A percentile compares a stretch with the other conserved stretches of the same genome.
Conservation (phyloP, 2,888 invertebrate genomes). For the Elgonia sp. region DNA sequence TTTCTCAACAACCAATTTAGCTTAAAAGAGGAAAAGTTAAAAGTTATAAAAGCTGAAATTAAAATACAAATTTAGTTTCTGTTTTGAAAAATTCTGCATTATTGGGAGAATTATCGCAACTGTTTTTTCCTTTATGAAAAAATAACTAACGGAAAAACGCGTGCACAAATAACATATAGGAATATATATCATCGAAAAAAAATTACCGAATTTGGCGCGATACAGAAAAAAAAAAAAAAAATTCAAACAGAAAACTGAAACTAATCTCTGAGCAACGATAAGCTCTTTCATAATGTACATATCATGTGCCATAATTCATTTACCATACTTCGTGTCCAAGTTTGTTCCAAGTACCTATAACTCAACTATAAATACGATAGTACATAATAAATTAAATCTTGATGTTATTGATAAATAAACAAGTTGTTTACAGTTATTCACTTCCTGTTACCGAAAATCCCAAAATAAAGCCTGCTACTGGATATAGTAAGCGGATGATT, state of each 20-base stretch:
- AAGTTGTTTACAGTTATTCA: slow-evolving; percentile 75
- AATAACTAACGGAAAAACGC: slow-evolving; percentile 36
- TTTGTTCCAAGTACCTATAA: slow-evolving; percentile 86
- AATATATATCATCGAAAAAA: slow-evolving; percentile 42
- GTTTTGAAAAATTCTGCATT: slow-evolving; percentile 34
- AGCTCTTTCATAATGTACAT: slow-evolving; percentile 85
- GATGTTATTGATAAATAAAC: slow-evolving; percentile 86
- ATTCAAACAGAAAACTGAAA: slow-evolving; percentile 48
- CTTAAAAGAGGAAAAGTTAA: no score
- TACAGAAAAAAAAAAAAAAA: slow-evolving; percentile 74
- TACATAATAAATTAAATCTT: slow-evolving; percentile 87
- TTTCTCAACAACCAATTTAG: background rate
- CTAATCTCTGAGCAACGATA: slow-evolving; percentile 73
- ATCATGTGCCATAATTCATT: slow-evolving; percentile 87
- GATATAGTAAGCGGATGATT: background rate
- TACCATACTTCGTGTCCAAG: slow-evolving; percentile 86
- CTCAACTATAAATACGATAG: slow-evolving; percentile 86
- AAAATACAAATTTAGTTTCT: background rate
- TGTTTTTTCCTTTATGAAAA: slow-evolving; percentile 15
- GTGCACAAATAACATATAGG: slow-evolving; percentile 54
- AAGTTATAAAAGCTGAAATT: background rate
- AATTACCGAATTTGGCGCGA: slow-evolving; percentile 84
- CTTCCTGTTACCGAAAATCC: slow-evolving; percentile 53
- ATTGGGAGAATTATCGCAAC: slow-evolving; percentile 62
- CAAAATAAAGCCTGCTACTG: background rate